phyloP scores from a whole-genome alignment of 1,140 invertebrate genomes.

The Lasioglossum baleicum region DNA sequence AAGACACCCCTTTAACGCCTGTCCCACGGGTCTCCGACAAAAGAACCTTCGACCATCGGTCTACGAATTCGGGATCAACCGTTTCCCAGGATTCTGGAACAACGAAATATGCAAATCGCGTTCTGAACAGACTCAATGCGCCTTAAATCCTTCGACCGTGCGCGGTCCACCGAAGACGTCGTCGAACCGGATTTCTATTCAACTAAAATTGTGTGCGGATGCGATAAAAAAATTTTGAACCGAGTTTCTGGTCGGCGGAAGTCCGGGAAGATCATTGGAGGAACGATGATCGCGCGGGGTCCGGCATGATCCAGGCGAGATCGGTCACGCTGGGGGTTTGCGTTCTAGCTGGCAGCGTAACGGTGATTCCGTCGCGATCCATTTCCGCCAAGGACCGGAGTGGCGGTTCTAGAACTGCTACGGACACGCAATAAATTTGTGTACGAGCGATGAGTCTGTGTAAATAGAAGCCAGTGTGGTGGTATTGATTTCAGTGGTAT shows the following conservation, averaged over 20 bases:
- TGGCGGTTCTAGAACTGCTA: constrained; percentile 41
- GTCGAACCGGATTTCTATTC: not conserved
- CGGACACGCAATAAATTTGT: constrained; percentile 72
- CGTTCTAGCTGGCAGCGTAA: not conserved
- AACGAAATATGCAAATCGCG: not conserved
- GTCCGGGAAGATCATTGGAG: not conserved
- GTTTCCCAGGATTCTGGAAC: not conserved
- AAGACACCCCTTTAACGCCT: not conserved
- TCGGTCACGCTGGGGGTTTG: not conserved
- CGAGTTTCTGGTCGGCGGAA: not conserved
- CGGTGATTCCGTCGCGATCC: constrained; percentile 37
- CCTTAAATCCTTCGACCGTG: not conserved
- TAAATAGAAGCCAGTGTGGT: constrained; percentile 72
- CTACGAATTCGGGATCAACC: not conserved
- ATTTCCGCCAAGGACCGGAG: constrained; percentile 41
- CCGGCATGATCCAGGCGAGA: not conserved
- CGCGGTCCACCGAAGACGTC: not conserved
- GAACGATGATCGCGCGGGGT: not conserved
- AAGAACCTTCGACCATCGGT: not conserved
- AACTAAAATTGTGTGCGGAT: too few relatives aligned
- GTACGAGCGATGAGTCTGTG: constrained; percentile 70
- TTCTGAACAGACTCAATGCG: not conserved
- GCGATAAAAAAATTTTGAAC: too few relatives aligned
- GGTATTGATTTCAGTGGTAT: constrained; percentile 74
- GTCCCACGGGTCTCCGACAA: not conserved